These are phyloP conservation scores for Augochlora pura DNA, from an alignment of 1,140 invertebrate species.

Conservation along the genomic window DNA sequence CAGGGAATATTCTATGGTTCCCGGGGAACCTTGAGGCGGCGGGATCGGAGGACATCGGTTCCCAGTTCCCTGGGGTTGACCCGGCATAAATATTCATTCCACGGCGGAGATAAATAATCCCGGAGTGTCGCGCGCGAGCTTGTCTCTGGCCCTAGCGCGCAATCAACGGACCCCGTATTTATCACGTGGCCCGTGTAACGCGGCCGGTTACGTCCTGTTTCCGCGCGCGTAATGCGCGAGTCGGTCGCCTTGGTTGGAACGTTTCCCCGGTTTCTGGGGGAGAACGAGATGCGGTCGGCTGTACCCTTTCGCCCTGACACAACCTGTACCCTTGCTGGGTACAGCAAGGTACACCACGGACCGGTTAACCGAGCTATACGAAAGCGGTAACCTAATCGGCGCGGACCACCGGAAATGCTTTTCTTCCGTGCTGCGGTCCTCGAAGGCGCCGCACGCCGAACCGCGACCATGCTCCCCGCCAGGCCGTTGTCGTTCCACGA, in stretches of 20 bases:
- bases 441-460: too few relatives aligned
- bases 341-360: too few relatives aligned
- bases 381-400: background rate
- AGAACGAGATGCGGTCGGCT: too few relatives aligned
- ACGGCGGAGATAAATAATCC: slow-evolving; percentile 70
- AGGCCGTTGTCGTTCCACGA: too few relatives aligned
- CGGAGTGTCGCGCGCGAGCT: slow-evolving; percentile 11
- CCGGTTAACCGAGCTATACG: background rate
- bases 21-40: slow-evolving; percentile 8
- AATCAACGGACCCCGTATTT: slow-evolving; percentile 39
- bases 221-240: background rate
- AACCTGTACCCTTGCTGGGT: too few relatives aligned
- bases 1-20: slow-evolving; percentile 10
- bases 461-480: too few relatives aligned
- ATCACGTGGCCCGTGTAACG: slow-evolving; percentile 26
- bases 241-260: too few relatives aligned
- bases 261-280: too few relatives aligned
- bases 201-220: slow-evolving; percentile 23
- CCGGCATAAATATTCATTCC: slow-evolving; percentile 73
- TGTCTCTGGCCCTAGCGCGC: background rate
- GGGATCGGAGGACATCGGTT: slow-evolving; percentile 34
- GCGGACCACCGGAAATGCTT: background rate
- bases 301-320: too few relatives aligned
- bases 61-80: slow-evolving; percentile 27
- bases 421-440: too few relatives aligned